Evolutionary conservation across 2,888 invertebrate species (phyloP), one percentile per base, ranked within the genome.

Genomic region (Blastobasis lacticolella): DNA sequence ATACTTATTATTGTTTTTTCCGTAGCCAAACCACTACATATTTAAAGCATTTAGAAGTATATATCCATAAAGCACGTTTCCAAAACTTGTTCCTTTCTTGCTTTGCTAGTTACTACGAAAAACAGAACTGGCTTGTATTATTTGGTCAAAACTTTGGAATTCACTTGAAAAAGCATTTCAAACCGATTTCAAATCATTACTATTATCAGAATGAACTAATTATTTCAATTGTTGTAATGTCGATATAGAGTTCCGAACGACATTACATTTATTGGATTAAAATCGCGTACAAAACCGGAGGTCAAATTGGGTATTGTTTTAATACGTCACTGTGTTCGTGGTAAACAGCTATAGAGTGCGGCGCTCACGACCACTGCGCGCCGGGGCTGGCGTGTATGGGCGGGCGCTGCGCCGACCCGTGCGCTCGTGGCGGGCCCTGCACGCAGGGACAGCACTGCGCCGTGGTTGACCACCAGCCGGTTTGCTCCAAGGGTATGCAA

Each of bases 341-440:
- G 23, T 23, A 23, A 23, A 23, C 23, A 95, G 95, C 94, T 88
- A 90, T 94, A 73, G 92, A 92, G 73, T 97, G 97, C 82, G 89
- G 91, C 54, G 91, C 92, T 49, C 94, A 96, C 80, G 91, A 91
- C 65, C 94, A 96, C 64, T 97, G 97, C 73, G 90, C 94, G 44
- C 77, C 89, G 46, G 92, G 93, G 62, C 90, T 94, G 73, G 93
- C 95, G 60, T 97, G 97, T 76, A 89, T 95, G 64, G 91, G 92
- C 71, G 91, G 92, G 23, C 90, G 92, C 60, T 97, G 97, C 71
- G 90, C 92, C 56, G 95, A 95, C 80, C 96, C 96, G 36, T 97
- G 96, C 78, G 90, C 91, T 9, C 75, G 89, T 89, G 74, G 91
- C 89, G 86, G 94, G 58, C 95, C 95, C 3, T 97, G 96, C 72